These are phyloP conservation scores for Brachionus calyciflorus DNA, from an alignment of 1,140 invertebrate genomes.

Conservation along the genomic window DNA sequence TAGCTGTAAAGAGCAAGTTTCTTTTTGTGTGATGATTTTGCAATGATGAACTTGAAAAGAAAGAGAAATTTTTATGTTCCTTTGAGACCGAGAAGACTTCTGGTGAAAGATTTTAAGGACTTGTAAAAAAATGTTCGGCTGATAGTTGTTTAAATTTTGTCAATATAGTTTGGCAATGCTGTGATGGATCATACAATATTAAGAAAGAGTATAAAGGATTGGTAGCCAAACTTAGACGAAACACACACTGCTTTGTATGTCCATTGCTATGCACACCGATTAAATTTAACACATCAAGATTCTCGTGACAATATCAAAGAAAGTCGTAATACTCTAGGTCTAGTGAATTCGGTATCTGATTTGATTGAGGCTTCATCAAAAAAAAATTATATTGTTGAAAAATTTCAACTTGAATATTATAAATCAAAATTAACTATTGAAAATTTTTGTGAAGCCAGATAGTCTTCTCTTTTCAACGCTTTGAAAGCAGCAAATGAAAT, in stretches of 20 bases:
- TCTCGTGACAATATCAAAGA: neutral
- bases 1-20: no score
- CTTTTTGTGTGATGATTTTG: no score
- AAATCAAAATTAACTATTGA: neutral
- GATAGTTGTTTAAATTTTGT: no score
- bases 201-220: no score
- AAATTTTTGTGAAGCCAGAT: slow-evolving; percentile 17
- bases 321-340: slow-evolving; percentile 11
- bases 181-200: no score
- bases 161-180: no score
- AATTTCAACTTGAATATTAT: slow-evolving; percentile 4
- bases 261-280: slow-evolving; percentile 1
- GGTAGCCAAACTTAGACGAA: no score
- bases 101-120: no score
- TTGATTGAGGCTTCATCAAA: slow-evolving; percentile 35
- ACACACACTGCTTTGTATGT: slow-evolving; percentile 27
- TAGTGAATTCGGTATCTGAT: slow-evolving; percentile 13
- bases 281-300: slow-evolving; percentile 3
- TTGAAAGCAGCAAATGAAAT: neutral
- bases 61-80: no score
- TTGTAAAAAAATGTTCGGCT: no score
- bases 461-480: neutral
- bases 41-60: no score
- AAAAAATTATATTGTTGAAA: slow-evolving; percentile 18
- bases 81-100: no score